Conservation (phyloP, 2,797 vertebrate species). For the Enteromius afrohamiltoni region DNA sequence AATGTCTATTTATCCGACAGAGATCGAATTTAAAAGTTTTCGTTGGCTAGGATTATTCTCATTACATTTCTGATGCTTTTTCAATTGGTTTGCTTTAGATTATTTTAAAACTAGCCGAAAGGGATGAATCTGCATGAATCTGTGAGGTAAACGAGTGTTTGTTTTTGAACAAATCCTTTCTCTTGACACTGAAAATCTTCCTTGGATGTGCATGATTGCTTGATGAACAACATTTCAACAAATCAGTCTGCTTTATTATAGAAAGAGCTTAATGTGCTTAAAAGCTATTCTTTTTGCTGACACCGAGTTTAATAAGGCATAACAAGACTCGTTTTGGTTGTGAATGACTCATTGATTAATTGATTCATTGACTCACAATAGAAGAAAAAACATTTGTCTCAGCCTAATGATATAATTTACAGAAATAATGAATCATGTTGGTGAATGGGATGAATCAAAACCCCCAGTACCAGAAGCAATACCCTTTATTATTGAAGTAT, state of each 20-base stretch:
- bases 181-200: neutral
- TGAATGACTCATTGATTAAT: neutral
- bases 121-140: neutral
- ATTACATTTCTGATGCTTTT: neutral
- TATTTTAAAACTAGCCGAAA: neutral
- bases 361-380: neutral
- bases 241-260: neutral
- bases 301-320: slow-evolving; percentile 6
- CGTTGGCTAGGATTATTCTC: neutral
- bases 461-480: neutral
- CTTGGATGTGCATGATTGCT: neutral
- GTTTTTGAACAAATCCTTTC: neutral
- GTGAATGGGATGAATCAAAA: slow-evolving; percentile 13
- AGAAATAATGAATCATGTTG: slow-evolving; percentile 4
- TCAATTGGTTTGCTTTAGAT: neutral
- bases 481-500: neutral
- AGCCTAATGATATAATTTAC: neutral
- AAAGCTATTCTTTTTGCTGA: neutral
- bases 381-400: slow-evolving; percentile 4
- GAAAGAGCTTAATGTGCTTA: neutral
- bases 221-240: neutral
- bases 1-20: too few relatives aligned
- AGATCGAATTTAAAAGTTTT: neutral
- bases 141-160: too few relatives aligned
- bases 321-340: neutral